These are phyloP conservation scores for Mobula hypostoma DNA, from an alignment of 2,113 vertebrate species.

Conservation along the genomic window DNA sequence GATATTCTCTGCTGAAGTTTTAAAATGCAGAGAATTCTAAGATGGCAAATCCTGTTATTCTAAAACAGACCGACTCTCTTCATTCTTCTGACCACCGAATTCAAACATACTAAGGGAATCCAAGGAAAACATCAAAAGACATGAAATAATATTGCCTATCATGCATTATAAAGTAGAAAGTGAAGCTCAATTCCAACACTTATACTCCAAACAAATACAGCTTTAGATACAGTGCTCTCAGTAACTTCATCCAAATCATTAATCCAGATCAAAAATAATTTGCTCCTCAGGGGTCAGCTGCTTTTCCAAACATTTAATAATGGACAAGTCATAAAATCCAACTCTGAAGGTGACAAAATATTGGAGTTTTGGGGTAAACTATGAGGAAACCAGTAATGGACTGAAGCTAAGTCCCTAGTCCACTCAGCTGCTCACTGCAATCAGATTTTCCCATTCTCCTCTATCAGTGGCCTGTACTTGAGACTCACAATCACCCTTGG, in stretches of 20 bases:
- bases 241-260: too few species aligned
- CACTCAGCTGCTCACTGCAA: background rate
- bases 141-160: background rate
- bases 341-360: too few species aligned
- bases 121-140: background rate
- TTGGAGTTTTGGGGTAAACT: too few species aligned
- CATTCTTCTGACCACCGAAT: background rate
- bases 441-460: background rate
- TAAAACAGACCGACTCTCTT: background rate
- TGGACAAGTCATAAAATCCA: too few species aligned
- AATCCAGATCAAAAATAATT: too few species aligned
- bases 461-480: background rate
- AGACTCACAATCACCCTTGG: background rate
- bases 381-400: too few species aligned
- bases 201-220: background rate
- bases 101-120: background rate
- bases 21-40: background rate
- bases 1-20: background rate
- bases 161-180: background rate
- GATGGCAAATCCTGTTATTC: background rate
- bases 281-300: too few species aligned
- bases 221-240: background rate
- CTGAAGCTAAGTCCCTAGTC: background rate
- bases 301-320: too few species aligned
- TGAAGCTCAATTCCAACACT: background rate